Evolutionary conservation across 2,113 vertebrate genomes (phyloP), one percentile per base, ranked within the genome.

Genomic region (Uropsilus gracilis): DNA sequence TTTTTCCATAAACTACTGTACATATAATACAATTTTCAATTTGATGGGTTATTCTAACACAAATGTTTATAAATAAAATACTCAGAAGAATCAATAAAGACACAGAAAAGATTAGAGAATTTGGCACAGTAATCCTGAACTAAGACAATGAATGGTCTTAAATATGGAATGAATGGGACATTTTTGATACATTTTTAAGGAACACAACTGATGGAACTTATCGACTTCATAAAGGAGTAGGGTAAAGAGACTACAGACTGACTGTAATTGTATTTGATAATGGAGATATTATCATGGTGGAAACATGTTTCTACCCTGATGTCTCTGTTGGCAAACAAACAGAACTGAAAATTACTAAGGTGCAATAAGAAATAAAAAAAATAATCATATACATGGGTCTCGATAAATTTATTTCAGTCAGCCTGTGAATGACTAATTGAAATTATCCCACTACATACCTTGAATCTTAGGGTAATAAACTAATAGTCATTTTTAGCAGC

Each of bases 341-440:
- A 46, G 6, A 3, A 18, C 30, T 80, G 57, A 84, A 92, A 90
- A 55, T 50, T 32, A 50, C 18, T 34, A 61, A 13, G 3, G 46
- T n/a, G 42, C 10, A 64, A 73, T 42, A 4, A 63, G 44, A 89
- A 69, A 57, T 66, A 86, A 59, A 77, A 14, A 7, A 69, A 50
- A 8, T 1, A 16, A 55, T 80, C 37, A 8, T 75, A 57, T 69
- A 55, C 13, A 53, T 8, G 28, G 13, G 22, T 1, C 13, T 68
- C 46, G 39, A 9, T 81, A 50, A 61, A 44, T 82, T 77, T 53
- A 72, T 82, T 84, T 95, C n/a, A 82, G 28, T 82, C 44, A 91
- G 37, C 12, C 34, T 63, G 30, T 39, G 6, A 11, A 13, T 13
- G 2, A 44, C 50, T 61, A 93, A 78, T 34, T 89, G 11, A 24